Conservation (phyloP, 2,888 invertebrate species). For the Chaitophorus viminalis region DNA sequence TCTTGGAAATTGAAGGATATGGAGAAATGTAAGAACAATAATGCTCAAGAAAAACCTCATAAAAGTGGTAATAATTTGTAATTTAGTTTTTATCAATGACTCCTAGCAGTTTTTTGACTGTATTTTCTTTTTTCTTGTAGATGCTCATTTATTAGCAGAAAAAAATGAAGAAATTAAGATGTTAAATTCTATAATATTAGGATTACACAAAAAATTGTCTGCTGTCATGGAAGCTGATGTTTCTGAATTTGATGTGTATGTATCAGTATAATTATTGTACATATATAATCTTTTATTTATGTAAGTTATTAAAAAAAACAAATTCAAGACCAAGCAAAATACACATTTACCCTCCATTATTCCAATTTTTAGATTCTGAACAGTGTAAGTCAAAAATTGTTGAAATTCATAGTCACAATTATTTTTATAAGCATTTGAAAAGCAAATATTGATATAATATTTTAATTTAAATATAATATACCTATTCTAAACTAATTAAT, state of each 20-base stretch:
- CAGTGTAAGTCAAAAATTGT: too few relatives aligned
- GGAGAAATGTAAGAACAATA: conserved; percentile 19
- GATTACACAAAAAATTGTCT: conserved; percentile 55
- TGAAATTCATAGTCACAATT: too few relatives aligned
- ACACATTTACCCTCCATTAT: not conserved
- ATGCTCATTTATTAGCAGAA: conserved; percentile 44
- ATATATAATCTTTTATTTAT: too few relatives aligned
- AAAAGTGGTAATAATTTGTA: conserved; percentile 50
- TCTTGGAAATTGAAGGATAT: conserved; percentile 53
- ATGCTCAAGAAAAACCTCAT: conserved; percentile 15
- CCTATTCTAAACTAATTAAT: too few relatives aligned
- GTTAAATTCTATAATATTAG: conserved; percentile 53
- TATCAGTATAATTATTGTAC: not conserved
- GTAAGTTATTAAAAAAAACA: too few relatives aligned
- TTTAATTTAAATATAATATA: too few relatives aligned
- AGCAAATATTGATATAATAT: too few relatives aligned
- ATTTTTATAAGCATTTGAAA: too few relatives aligned
- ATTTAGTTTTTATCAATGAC: not conserved
- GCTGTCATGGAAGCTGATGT: conserved; percentile 58
- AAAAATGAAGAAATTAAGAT: conserved; percentile 59
- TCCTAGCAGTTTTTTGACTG: not conserved
- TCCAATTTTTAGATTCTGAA: not conserved
- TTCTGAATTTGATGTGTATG: conserved; percentile 52
- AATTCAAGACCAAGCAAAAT: too few relatives aligned
- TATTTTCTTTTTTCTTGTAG: conserved; percentile 13